Evolutionary conservation across 1,140 invertebrate species (phyloP), one percentile per base, ranked within the genome.

Genomic region (Pinna nobilis): DNA sequence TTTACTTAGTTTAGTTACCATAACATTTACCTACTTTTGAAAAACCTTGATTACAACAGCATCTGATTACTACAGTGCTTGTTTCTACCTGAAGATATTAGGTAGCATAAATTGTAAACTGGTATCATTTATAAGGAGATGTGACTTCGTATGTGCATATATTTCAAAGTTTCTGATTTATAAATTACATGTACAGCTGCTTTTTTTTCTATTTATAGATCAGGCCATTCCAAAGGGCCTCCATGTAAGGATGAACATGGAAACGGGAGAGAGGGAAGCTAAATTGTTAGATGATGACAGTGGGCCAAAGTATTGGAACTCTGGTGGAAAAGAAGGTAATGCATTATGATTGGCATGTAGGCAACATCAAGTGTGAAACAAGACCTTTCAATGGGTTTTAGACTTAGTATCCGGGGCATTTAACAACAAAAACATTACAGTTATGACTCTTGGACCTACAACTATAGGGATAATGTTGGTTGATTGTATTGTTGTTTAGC

Each of bases 201-300:
- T 44, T 47, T 55, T 37, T 9, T 44, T 63, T 11, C 53, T 3
- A 50, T 41, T 11, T 70, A 6, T 59, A 94, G 94, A 92, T 67
- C 93, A 94, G 87, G 88, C 90, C 35, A 92, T 95, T 75, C 94
- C 94, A 7, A 84, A 89, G 65, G 94, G 94, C 5, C 84, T 95
- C 1, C 94, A 95, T 87, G 90, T 95, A 3, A 88, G 94, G 44
- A 90, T 95, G 64, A 94, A 95, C 89, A 88, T 95, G 18, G 80
- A 93, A 84, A 95, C 93, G 30, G 94, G 94, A 13, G 78, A 91
- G 67, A 93, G 91, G 57, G 93, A 95, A 85, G 94, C 94, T 0
- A 95, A 95, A 88, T 84, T 95, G 49, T 82, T 94, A 75, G 92
- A 93, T 35, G 83, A 89, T 1, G 84, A 90, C 39, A 75, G 74